These are phyloP conservation scores for Pyrrhia umbra DNA, from an alignment of 2,888 invertebrate genomes.

Conservation along the genomic window DNA sequence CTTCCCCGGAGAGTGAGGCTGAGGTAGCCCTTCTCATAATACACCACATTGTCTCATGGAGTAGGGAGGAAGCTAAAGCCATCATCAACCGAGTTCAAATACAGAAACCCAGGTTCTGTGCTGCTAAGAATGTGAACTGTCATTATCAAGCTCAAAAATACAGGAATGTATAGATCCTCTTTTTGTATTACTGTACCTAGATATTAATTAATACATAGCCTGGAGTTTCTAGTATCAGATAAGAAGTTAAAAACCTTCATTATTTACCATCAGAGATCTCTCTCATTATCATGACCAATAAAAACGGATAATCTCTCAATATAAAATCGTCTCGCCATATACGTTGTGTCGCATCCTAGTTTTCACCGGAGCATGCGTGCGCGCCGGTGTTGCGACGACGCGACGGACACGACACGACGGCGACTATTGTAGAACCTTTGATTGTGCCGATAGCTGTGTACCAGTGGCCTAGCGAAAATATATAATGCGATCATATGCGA, in stretches of 20 bases:
- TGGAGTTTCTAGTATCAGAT: neutral
- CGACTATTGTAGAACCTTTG: constrained; percentile 29
- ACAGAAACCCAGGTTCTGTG: too few relatives aligned
- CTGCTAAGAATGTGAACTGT: too few relatives aligned
- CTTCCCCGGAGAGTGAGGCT: neutral
- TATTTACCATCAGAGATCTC: neutral
- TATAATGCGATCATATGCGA: neutral
- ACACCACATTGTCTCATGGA: too few relatives aligned
- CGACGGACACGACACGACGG: neutral
- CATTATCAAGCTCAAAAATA: too few relatives aligned
- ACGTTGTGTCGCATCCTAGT: constrained; percentile 13
- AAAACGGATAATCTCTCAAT: constrained; percentile 20
- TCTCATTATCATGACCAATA: neutral
- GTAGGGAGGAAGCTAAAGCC: too few relatives aligned
- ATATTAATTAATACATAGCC: too few relatives aligned
- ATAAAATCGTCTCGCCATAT: constrained; percentile 14
- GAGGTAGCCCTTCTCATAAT: too few relatives aligned
- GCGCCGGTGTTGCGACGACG: neutral
- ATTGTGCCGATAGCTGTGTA: constrained; percentile 26
- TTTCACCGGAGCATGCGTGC: constrained; percentile 36
- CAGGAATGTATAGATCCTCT: too few relatives aligned
- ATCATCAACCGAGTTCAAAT: too few relatives aligned
- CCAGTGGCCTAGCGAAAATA: constrained; percentile 8
- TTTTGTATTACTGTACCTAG: too few relatives aligned
- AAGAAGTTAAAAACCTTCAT: neutral